Conservation (phyloP, 2,113 vertebrate species). For the Osmerus mordax region DNA sequence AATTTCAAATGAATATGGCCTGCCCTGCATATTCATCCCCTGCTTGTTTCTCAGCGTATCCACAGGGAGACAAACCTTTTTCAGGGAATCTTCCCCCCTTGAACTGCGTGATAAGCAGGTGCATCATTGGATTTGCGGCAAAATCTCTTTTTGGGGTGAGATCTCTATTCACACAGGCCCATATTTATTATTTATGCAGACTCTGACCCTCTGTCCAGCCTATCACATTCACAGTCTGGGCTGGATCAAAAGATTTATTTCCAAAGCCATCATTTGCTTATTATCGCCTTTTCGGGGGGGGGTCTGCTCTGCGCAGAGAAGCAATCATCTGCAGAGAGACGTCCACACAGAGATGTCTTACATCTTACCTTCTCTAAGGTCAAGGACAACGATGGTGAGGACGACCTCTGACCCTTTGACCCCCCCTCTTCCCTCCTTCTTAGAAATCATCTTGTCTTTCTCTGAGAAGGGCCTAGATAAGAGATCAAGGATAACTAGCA, state of each 20-base stretch:
- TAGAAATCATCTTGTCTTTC: slow-evolving; percentile 10
- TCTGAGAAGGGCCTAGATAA: neutral
- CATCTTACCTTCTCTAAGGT: too few species aligned
- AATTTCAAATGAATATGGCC: slow-evolving; percentile 78
- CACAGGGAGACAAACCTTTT: too few species aligned
- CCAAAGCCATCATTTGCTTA: too few species aligned
- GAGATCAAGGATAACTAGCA: neutral
- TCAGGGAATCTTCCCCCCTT: slow-evolving; percentile 22
- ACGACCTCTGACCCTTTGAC: slow-evolving; percentile 25
- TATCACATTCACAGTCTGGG: too few species aligned
- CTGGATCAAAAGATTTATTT: too few species aligned
- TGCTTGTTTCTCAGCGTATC: slow-evolving; percentile 45
- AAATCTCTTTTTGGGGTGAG: too few species aligned
- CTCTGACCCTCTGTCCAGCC: too few species aligned
- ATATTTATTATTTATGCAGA: too few species aligned
- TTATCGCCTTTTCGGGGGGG: too few species aligned
- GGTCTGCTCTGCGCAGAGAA: slow-evolving; percentile 6
- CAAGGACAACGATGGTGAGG: slow-evolving; percentile 18
- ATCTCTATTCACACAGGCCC: too few species aligned
- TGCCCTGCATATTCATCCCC: slow-evolving; percentile 65
- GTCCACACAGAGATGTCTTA: slow-evolving; percentile 20
- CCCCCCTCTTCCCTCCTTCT: neutral
- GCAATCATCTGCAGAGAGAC: slow-evolving; percentile 19
- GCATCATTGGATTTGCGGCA: too few species aligned
- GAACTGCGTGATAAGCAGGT: too few species aligned